A percentile compares a stretch with the other conserved stretches of the same genome.
Conservation (phyloP, 2,113 vertebrate genomes). For the Dasypus novemcinctus region DNA sequence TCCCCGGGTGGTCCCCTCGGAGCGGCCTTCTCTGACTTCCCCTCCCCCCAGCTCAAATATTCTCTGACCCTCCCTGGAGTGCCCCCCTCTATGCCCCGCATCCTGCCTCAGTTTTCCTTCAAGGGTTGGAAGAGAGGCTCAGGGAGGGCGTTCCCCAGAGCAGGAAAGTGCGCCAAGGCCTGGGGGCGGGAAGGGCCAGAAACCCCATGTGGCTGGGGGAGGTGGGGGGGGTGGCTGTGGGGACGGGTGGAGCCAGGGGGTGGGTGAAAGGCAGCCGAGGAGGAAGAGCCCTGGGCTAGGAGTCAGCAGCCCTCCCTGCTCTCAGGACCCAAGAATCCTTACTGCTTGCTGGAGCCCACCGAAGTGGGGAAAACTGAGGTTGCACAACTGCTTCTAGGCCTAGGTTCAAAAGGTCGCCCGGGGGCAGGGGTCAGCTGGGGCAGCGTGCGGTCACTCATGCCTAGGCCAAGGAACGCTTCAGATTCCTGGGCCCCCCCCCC, state of each 20-base stretch:
- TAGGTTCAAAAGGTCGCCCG: neutral
- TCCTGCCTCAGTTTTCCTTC: neutral
- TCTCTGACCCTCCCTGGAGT: neutral
- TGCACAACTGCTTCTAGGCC: neutral
- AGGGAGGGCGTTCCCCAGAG: neutral
- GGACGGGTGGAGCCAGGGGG: neutral
- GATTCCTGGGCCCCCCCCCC: neutral
- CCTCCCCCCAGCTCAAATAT: neutral
- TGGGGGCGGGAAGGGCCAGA: neutral
- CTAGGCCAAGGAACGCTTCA: neutral
- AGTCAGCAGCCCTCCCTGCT: neutral
- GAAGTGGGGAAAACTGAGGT: neutral
- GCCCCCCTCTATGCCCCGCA: too few species aligned
- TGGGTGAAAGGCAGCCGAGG: neutral
- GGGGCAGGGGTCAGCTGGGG: fast-evolving
- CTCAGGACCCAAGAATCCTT: neutral
- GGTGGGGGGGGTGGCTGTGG: too few species aligned
- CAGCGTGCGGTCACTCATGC: neutral
- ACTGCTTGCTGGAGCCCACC: neutral
- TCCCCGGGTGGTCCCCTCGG: neutral
- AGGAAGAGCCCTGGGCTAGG: neutral
- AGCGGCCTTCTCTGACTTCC: neutral
- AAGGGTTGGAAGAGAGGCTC: neutral
- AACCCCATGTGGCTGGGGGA: neutral
- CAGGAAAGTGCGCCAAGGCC: neutral